Conservation (phyloP, 2,113 vertebrate genomes). For the Lipotes vexillifer region DNA sequence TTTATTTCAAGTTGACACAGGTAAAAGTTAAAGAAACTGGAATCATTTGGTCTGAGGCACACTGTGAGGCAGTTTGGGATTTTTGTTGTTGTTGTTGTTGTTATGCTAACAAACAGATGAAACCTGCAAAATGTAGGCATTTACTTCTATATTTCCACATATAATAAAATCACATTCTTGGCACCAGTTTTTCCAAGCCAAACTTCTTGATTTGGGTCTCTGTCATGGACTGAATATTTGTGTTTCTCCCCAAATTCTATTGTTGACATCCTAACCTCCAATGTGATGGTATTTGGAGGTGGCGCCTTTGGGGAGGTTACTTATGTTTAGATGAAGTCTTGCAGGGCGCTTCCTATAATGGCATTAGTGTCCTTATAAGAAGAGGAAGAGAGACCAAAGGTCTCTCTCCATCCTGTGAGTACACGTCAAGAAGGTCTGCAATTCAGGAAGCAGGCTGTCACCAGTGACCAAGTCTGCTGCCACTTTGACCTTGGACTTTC, state of each 20-base stretch:
- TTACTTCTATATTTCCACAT: not conserved
- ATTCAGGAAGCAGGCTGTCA: not conserved
- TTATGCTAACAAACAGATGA: not conserved
- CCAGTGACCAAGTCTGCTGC: not conserved
- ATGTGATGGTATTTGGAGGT: not conserved
- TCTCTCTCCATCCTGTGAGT: not conserved
- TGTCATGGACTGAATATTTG: not conserved
- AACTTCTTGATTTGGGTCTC: not conserved
- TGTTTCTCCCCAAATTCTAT: not conserved
- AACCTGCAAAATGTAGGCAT: not conserved
- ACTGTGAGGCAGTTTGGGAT: not conserved
- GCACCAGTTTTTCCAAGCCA: not conserved
- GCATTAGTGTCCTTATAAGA: not conserved
- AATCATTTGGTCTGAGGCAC: not conserved
- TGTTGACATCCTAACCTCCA: not conserved
- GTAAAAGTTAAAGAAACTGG: not conserved
- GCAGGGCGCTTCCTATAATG: not conserved
- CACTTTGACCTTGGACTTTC: not conserved
- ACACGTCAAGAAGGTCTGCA: not conserved
- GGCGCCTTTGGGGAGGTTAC: not conserved
- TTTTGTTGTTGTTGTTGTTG: not conserved
- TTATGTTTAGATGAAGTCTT: not conserved
- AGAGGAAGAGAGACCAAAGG: not conserved
- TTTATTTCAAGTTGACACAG: conserved; percentile 15
- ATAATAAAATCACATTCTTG: not conserved